A percentile compares a stretch with the other conserved stretches of the same genome.
Evolutionary conservation across 2,113 vertebrate genomes (phyloP).

Genomic region (Coryphaenoides rupestris): DNA sequence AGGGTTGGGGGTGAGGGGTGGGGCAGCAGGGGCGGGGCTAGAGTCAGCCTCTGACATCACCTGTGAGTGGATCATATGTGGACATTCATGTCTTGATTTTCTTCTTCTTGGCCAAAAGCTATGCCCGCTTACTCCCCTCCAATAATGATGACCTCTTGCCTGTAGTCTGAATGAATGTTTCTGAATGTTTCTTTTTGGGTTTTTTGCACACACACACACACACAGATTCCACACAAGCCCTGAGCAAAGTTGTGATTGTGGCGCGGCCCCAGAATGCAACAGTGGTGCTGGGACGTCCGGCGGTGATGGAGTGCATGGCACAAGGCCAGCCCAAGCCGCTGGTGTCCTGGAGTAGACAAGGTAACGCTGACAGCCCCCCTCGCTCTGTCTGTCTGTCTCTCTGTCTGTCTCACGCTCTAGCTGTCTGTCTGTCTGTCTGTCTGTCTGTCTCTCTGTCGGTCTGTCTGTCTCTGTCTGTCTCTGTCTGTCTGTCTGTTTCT

Average conservation of each 20-base stretch:
- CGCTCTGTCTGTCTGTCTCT: no score
- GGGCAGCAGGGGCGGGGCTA: slow-evolving; percentile 3
- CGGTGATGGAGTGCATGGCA: slow-evolving; percentile 96
- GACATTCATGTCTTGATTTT: no score
- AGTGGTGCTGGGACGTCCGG: slow-evolving; percentile 80
- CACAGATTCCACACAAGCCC: slow-evolving; percentile 69
- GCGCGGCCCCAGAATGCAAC: slow-evolving; percentile 87
- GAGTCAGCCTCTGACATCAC: not conserved
- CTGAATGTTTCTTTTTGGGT: no score
- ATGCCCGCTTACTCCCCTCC: no score
- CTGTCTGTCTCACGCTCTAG: no score
- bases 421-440: not conserved
- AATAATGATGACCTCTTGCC: no score
- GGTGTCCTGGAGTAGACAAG: slow-evolving; percentile 93
- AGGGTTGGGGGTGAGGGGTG: no score
- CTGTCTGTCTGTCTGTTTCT: not conserved
- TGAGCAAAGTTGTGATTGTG: slow-evolving; percentile 80
- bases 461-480: not conserved
- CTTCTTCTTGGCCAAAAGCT: no score
- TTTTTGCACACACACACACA: not conserved
- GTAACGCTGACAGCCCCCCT: slow-evolving; percentile 73
- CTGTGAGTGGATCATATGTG: no score
- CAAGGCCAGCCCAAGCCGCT: slow-evolving; percentile 86
- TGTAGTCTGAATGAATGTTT: no score
- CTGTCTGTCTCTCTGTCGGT: not conserved